Percentiles rank a stretch among this genome's conserved stretches.
Evolutionary conservation across 2,888 invertebrate genomes (phyloP).

Genomic region (Archips xylosteana): DNA sequence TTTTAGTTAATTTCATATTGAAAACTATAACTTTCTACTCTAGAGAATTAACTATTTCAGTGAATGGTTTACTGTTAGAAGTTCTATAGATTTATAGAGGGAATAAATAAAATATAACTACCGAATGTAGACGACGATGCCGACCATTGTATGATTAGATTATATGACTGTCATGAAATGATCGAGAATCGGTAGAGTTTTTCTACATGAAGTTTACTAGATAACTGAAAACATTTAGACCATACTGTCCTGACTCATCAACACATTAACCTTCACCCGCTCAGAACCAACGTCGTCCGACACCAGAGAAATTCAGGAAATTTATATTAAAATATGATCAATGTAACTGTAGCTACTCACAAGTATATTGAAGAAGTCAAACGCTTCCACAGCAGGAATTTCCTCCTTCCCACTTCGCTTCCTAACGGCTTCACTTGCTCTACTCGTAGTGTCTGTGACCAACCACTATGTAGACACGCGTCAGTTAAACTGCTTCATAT

Average conservation of each 20-base stretch:
- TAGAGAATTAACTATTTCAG: slow-evolving; percentile 31
- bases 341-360: slow-evolving; percentile 25
- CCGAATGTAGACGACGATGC: slow-evolving; percentile 10
- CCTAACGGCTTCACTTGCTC: slow-evolving; percentile 70
- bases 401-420: slow-evolving; percentile 67
- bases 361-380: slow-evolving; percentile 33
- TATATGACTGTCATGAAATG: slow-evolving; percentile 20
- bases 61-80: slow-evolving; percentile 37
- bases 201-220: slow-evolving; percentile 26
- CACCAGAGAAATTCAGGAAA: slow-evolving; percentile 21
- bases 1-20: slow-evolving; percentile 42
- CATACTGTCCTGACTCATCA: slow-evolving; percentile 44
- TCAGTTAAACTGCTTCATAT: slow-evolving; percentile 36
- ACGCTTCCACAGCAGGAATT: slow-evolving; percentile 69
- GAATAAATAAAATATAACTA: slow-evolving; percentile 14
- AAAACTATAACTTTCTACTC: slow-evolving; percentile 36
- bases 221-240: slow-evolving; percentile 39
- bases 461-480: slow-evolving; percentile 41
- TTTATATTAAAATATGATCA: slow-evolving; percentile 11
- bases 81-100: slow-evolving; percentile 36
- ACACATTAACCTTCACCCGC: slow-evolving; percentile 48
- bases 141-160: slow-evolving; percentile 23
- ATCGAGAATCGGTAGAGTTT: slow-evolving; percentile 24
- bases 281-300: slow-evolving; percentile 18
- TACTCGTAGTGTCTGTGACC: slow-evolving; percentile 50